These are phyloP conservation scores for Lepidurus packardi DNA, from an alignment of 1,140 invertebrate genomes.

Conservation along the genomic window DNA sequence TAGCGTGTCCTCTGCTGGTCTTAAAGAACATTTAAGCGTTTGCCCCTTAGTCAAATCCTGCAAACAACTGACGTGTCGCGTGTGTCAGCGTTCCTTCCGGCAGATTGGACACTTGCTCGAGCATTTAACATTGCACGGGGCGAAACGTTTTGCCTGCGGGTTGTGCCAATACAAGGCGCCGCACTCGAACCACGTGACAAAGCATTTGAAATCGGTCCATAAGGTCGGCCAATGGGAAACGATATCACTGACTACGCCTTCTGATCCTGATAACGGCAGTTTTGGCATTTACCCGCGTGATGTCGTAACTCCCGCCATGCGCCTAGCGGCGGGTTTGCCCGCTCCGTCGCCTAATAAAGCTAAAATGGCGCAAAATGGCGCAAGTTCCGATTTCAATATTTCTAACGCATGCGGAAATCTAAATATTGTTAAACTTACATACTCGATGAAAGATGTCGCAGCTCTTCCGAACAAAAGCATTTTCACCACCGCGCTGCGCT, in stretches of 20 bases:
- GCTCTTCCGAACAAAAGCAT: slow-evolving; percentile 59
- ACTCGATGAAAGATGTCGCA: slow-evolving; percentile 44
- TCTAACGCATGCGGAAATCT: not conserved
- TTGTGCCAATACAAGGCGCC: slow-evolving; percentile 47
- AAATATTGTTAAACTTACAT: slow-evolving; percentile 36
- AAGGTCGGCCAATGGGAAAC: slow-evolving; percentile 45
- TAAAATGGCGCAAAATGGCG: not conserved
- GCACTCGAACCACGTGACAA: slow-evolving; percentile 43
- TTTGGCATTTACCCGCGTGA: slow-evolving; percentile 36
- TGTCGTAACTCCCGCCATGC: slow-evolving; percentile 29
- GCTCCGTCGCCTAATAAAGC: not conserved
- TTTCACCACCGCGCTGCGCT: slow-evolving; percentile 53
- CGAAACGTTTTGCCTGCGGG: slow-evolving; percentile 50
- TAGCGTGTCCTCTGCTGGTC: not conserved
- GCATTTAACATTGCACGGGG: slow-evolving; percentile 48
- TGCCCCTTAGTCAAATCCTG: slow-evolving; percentile 42
- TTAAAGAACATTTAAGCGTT: slow-evolving; percentile 46
- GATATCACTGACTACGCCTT: slow-evolving; percentile 34
- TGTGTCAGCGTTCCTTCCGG: slow-evolving; percentile 48
- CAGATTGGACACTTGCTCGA: slow-evolving; percentile 46
- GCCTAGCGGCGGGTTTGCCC: slow-evolving; percentile 25
- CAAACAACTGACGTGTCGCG: slow-evolving; percentile 46
- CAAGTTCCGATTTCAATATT: not conserved
- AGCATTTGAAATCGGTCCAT: slow-evolving; percentile 55
- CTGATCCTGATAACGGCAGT: slow-evolving; percentile 44